phyloP scores from a whole-genome alignment of 2,113 vertebrate genomes.

The Pterocles gutturalis region DNA sequence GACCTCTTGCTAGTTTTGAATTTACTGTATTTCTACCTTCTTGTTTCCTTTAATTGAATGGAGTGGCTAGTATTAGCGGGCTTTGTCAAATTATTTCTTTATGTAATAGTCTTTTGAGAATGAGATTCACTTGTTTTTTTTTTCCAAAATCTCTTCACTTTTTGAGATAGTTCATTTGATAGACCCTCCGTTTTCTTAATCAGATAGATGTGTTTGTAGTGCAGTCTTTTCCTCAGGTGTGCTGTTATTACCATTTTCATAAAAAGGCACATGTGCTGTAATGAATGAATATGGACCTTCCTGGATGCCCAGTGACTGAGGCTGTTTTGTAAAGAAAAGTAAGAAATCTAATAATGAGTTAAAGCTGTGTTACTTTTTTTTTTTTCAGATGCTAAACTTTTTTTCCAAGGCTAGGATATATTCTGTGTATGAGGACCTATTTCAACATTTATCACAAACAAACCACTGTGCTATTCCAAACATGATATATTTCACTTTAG shows the following conservation, averaged over 20 bases:
- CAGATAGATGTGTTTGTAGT: neutral
- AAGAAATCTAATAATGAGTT: neutral
- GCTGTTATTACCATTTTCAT: neutral
- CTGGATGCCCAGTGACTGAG: neutral
- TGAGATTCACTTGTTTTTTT: neutral
- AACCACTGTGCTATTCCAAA: slow-evolving; percentile 84
- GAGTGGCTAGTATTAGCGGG: neutral
- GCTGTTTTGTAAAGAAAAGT: neutral
- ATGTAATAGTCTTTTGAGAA: neutral
- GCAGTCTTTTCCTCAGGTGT: neutral
- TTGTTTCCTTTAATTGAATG: neutral
- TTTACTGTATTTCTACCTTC: neutral
- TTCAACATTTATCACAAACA: slow-evolving; percentile 80
- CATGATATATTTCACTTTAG: slow-evolving; percentile 88
- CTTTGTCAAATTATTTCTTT: neutral
- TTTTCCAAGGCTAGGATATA: neutral
- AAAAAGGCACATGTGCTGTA: neutral
- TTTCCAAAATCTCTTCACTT: neutral
- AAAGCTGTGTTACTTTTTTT: neutral
- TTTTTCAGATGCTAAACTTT: neutral
- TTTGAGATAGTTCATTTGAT: neutral
- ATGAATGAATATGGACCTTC: neutral
- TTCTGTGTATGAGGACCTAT: slow-evolving; percentile 24
- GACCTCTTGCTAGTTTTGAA: neutral
- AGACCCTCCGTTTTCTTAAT: neutral